These are phyloP conservation scores for Emys orbicularis DNA, from an alignment of 2,797 vertebrate genomes.

Conservation along the genomic window DNA sequence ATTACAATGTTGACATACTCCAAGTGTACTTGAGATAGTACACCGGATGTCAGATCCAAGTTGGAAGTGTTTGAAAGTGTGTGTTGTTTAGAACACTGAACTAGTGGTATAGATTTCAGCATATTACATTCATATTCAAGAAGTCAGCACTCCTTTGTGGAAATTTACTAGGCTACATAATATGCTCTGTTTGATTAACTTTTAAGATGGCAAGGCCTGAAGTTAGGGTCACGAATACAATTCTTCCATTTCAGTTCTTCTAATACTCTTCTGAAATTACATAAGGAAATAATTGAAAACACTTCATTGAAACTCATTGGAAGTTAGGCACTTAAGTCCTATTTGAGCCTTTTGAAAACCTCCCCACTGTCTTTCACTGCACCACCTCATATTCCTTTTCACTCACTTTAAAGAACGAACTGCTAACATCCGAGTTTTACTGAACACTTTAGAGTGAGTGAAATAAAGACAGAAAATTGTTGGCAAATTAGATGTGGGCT, in stretches of 20 bases:
- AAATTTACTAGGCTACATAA: background rate
- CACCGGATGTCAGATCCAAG: background rate
- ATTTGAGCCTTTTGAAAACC: constrained; percentile 22
- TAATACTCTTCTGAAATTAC: rapidly evolving
- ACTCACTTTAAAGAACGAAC: background rate
- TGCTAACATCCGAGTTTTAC: background rate
- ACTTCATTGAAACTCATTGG: background rate
- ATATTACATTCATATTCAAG: background rate
- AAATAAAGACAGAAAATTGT: background rate
- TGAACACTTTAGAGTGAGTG: background rate
- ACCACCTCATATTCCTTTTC: background rate
- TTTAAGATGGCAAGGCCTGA: background rate
- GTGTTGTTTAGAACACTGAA: background rate
- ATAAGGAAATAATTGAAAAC: background rate
- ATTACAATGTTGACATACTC: background rate
- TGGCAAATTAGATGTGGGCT: background rate
- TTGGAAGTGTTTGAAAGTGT: background rate
- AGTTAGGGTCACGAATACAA: too few species aligned
- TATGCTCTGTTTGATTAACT: background rate
- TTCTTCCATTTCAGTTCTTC: background rate
- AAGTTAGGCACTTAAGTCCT: background rate
- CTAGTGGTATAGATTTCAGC: background rate
- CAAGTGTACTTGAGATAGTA: background rate
- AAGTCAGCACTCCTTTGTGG: background rate
- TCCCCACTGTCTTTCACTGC: background rate